These are phyloP conservation scores for Oeneis ivallda DNA, from an alignment of 2,888 invertebrate species.

Conservation along the genomic window DNA sequence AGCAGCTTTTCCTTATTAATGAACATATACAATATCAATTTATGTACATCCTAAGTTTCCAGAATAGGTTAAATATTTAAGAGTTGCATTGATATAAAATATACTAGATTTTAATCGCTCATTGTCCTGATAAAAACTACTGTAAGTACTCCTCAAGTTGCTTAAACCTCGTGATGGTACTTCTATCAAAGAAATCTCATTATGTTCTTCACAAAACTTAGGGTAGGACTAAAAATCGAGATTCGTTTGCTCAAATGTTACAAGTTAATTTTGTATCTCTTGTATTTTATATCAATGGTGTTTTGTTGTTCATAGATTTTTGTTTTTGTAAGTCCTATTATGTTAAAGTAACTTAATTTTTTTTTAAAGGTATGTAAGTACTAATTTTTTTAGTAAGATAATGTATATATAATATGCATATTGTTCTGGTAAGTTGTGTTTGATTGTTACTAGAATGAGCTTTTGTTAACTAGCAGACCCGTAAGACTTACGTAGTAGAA, in stretches of 20 bases:
- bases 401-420: neutral
- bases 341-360: neutral
- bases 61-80: constrained; percentile 13
- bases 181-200: neutral
- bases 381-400: neutral
- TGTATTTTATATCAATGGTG: constrained; percentile 11
- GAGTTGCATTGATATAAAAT: constrained; percentile 17
- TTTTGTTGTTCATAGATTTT: neutral
- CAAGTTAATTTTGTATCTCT: neutral
- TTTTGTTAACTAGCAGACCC: neutral
- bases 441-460: constrained; percentile 2
- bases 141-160: neutral
- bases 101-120: constrained; percentile 11
- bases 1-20: constrained; percentile 14
- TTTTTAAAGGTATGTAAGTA: neutral
- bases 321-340: neutral
- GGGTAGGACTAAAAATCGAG: neutral
- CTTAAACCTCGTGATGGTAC: neutral
- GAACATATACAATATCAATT: constrained; percentile 11
- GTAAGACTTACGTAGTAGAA: neutral
- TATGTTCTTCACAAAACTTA: neutral
- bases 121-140: neutral
- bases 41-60: constrained; percentile 4
- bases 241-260: constrained; percentile 3
- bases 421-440: neutral